Percentiles rank a stretch among this genome's conserved stretches.
These are phyloP conservation scores for Sebastes kiyomatsui DNA, from an alignment of 2,797 vertebrate species.

Conservation along the genomic window DNA sequence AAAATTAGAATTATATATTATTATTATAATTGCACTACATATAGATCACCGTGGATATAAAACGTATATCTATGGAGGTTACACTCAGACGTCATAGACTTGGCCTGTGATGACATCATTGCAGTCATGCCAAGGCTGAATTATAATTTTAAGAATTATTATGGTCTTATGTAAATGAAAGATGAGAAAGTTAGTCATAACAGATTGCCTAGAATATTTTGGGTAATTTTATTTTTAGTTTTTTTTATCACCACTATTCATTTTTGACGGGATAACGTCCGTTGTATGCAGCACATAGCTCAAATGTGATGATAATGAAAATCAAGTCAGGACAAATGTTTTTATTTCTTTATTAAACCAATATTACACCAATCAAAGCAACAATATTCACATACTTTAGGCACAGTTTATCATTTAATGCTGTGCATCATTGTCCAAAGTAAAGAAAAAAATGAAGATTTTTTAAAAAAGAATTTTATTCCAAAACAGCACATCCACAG, in stretches of 20 bases:
- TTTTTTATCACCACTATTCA: background rate
- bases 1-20: no score
- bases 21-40: no score
- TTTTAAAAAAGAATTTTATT: conserved; percentile 1
- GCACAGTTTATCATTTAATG: conserved; percentile 36
- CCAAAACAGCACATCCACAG: conserved; percentile 35
- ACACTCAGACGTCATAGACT: background rate
- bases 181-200: background rate
- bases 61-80: background rate
- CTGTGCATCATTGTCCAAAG: conserved; percentile 81
- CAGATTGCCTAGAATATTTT: background rate
- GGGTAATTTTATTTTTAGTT: background rate
- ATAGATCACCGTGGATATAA: no score
- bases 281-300: background rate
- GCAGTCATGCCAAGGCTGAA: background rate
- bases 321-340: background rate
- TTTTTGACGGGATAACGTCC: background rate
- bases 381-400: conserved; percentile 48
- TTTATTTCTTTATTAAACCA: conserved; percentile 58
- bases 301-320: background rate
- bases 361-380: conserved; percentile 15
- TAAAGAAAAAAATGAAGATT: background rate
- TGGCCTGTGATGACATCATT: background rate
- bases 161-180: background rate
- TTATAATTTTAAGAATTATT: background rate